phyloP scores from a whole-genome alignment of 1,140 invertebrate genomes.

The Zaprionus africanus region DNA sequence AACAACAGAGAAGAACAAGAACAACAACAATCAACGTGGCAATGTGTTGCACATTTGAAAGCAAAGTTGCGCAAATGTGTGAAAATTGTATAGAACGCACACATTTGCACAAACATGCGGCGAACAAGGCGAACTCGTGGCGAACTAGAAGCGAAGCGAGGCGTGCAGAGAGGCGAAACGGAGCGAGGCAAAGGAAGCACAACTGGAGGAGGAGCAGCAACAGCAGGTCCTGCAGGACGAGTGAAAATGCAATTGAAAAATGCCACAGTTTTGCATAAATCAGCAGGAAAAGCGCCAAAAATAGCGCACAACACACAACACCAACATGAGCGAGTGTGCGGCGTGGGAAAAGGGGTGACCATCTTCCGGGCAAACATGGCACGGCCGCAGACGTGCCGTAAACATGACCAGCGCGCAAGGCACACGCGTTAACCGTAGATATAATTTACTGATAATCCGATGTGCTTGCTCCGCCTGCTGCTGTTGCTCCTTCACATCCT shows the following conservation, averaged over 20 bases:
- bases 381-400: constrained; percentile 61
- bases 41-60: constrained; percentile 79
- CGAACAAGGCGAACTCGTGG: constrained; percentile 21
- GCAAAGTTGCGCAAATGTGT: constrained; percentile 78
- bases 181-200: constrained; percentile 29
- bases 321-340: background rate
- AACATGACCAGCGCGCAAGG: constrained; percentile 61
- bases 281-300: constrained; percentile 78
- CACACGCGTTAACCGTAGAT: constrained; percentile 59
- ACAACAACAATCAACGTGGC: constrained; percentile 57
- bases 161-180: background rate
- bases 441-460: constrained; percentile 73
- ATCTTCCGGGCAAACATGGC: constrained; percentile 37
- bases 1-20: constrained; percentile 37
- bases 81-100: constrained; percentile 64
- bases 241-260: constrained; percentile 78
- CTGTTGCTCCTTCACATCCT: background rate
- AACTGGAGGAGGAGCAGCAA: constrained; percentile 10
- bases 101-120: constrained; percentile 40
- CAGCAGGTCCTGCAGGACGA: constrained; percentile 56
- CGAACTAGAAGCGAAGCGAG: no score
- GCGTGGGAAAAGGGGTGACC: background rate
- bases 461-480: background rate
- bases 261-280: constrained; percentile 80
- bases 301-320: constrained; percentile 64